Evolutionary conservation across 1,140 invertebrate species (phyloP), one percentile per base, ranked within the genome.

Genomic region (Ips nitidus): DNA sequence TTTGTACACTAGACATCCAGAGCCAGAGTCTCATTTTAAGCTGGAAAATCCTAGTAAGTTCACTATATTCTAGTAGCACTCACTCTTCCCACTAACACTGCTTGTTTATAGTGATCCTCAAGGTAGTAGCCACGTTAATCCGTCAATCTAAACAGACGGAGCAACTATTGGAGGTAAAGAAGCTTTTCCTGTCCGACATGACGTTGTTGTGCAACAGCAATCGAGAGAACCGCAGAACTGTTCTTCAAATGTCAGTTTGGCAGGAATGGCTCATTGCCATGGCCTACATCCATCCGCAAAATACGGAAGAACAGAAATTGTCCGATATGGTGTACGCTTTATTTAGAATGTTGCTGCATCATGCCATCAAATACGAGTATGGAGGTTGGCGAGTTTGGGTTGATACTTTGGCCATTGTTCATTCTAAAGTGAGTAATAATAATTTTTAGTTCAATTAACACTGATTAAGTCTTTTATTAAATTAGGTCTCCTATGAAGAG

Each of bases 321-420:
- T 97, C 94, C 0, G 97, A 98, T 77, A 97, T 99, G 93, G 97
- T 99, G 36, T 98, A 98, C 81, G 93, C 95, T 1, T 83, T 99
- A 62, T 99, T 99, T 83, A 85, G 93, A 2, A 98, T 99, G 94
- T 83, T 99, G 38, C 83, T 99, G 2, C 97, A 99, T 82, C 98
- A 99, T 81, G 98, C 98, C 8, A 98, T 99, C 65, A 98, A 99
- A 81, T 94, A 95, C 78, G 98, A 99, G 82, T 99, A 98, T 79
- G 98, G 98, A n/a, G 98, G 98, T 6, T 99, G 98, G 98, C 85
- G 98, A 73, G 98, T 99, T 5, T 99, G 98, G 98, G 98, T 99
- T 4, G 98, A 99, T 80, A 99, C 98, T 0, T 80, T 99, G 52
- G 97, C 98, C 3, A 99, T 99, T 78, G 94, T 99, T 8, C 98